These are phyloP conservation scores for Malurus splendens DNA, from an alignment of 2,797 vertebrate species.

Conservation along the genomic window DNA sequence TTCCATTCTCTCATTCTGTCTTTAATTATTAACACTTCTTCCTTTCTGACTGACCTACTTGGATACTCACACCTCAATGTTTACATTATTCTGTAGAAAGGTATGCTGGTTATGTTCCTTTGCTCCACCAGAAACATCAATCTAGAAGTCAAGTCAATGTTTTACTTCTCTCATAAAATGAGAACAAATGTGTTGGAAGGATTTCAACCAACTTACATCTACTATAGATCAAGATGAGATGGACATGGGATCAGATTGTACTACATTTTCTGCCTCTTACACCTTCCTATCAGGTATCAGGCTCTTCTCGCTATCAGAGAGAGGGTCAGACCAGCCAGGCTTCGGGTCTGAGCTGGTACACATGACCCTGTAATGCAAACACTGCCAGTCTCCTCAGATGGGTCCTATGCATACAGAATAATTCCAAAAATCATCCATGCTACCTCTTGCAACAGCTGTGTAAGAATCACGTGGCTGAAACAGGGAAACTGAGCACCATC, in stretches of 20 bases:
- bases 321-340: not conserved
- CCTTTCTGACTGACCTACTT: constrained; percentile 49
- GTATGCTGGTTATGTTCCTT: not conserved
- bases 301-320: not conserved
- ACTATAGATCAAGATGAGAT: not conserved
- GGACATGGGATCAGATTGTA: not conserved
- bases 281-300: not conserved
- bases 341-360: not conserved
- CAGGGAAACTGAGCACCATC: not conserved
- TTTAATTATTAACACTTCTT: constrained; percentile 58
- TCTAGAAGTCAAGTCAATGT: not conserved
- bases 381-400: not conserved
- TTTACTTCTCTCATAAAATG: not conserved
- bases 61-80: not conserved
- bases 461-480: not conserved
- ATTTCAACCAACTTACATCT: not conserved
- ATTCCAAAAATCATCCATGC: not conserved
- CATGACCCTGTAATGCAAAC: accelerated
- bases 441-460: not conserved
- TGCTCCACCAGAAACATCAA: not conserved
- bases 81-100: not conserved
- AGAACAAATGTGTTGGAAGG: not conserved
- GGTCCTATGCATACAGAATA: not conserved
- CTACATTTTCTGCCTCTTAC: not conserved
- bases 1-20: constrained; percentile 44